Conservation (phyloP, 1,140 invertebrate species). For the Macrocentrus cingulum region DNA sequence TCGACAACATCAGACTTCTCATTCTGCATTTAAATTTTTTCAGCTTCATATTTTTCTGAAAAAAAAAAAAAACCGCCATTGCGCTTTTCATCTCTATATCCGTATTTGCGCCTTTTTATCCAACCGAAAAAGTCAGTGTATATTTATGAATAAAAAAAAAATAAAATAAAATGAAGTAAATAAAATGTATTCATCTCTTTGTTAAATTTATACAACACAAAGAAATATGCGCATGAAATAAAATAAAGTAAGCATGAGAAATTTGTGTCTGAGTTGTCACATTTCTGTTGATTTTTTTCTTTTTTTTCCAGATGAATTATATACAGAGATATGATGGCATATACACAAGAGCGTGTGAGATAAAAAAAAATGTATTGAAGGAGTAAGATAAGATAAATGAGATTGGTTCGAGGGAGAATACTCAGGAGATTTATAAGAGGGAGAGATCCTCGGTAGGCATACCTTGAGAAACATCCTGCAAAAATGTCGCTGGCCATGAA, state of each 20-base stretch:
- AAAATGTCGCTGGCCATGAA: conserved; percentile 43
- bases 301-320: conserved; percentile 5
- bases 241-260: background rate
- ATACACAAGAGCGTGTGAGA: background rate
- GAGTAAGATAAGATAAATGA: conserved; percentile 9
- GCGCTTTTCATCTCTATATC: no score
- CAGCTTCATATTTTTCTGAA: background rate
- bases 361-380: background rate
- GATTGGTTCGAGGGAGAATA: conserved; percentile 9
- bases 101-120: no score
- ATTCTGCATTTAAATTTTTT: background rate
- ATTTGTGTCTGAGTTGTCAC: background rate
- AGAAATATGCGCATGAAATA: background rate
- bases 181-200: background rate
- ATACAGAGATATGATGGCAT: background rate
- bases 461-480: conserved; percentile 34
- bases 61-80: no score
- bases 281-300: background rate
- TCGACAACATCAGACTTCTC: conserved; percentile 25
- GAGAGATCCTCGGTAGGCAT: conserved; percentile 18
- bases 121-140: background rate
- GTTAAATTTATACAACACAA: background rate
- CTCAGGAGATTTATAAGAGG: background rate
- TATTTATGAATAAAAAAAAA: background rate
- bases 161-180: background rate